A percentile compares a stretch with the other conserved stretches of the same genome.
phyloP scores from a whole-genome alignment of 2,113 vertebrate genomes.

The Chionodraco myersi region DNA sequence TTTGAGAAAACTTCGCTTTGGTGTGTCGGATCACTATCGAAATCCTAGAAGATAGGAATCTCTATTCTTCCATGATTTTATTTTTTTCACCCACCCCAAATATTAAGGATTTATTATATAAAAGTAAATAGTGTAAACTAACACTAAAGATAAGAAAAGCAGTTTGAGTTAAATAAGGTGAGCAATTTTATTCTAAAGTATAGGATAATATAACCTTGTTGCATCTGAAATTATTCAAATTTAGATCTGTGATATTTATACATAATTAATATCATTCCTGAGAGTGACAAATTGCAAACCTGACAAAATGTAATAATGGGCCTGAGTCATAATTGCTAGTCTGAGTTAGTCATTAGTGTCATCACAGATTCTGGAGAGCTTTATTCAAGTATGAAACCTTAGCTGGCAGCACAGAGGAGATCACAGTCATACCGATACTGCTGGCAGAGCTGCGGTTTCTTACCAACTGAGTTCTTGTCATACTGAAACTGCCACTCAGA shows the following conservation, averaged over 20 bases:
- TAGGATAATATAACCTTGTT: not conserved
- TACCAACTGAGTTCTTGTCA: not conserved
- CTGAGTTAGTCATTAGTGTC: slow-evolving; percentile 27
- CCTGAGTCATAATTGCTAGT: slow-evolving; percentile 28
- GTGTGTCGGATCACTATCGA: no score
- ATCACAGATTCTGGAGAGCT: slow-evolving; percentile 14
- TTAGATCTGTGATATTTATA: not conserved
- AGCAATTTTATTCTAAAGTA: not conserved
- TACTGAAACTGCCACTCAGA: not conserved
- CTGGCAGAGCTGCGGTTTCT: slow-evolving; percentile 3
- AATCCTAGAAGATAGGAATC: no score
- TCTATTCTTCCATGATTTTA: no score
- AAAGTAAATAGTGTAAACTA: not conserved
- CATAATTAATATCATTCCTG: slow-evolving; percentile 1
- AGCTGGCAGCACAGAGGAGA: not conserved
- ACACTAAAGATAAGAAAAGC: not conserved
- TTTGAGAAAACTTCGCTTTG: no score
- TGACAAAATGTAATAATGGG: slow-evolving; percentile 17
- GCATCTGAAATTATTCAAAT: slow-evolving; percentile 1
- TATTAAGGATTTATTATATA: not conserved
- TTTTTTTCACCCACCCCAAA: no score
- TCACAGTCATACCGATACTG: slow-evolving; percentile 4
- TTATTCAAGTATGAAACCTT: slow-evolving; percentile 18
- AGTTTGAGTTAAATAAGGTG: not conserved
- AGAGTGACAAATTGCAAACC: slow-evolving; percentile 20